These are phyloP conservation scores for Petrophora chlorosata DNA, from an alignment of 2,888 invertebrate genomes.

Conservation along the genomic window DNA sequence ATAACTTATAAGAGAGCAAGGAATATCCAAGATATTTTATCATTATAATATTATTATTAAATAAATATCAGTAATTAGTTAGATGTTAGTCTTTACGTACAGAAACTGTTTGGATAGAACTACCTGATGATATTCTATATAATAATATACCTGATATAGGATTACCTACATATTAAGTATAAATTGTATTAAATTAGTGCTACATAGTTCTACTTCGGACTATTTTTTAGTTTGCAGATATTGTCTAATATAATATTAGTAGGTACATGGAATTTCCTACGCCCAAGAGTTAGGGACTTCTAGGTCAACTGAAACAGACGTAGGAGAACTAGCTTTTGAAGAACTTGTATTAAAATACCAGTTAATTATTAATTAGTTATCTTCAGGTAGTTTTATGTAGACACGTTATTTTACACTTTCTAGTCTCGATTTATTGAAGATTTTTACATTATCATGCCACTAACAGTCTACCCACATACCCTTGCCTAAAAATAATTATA, in stretches of 20 bases:
- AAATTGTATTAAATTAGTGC: background rate
- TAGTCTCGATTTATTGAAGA: slow-evolving; percentile 76
- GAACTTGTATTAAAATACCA: too few species aligned
- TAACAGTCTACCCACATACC: slow-evolving; percentile 20
- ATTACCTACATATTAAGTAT: slow-evolving; percentile 14
- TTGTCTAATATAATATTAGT: too few species aligned
- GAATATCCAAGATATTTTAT: slow-evolving; percentile 82
- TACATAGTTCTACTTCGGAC: too few species aligned
- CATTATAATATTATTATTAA: slow-evolving; percentile 61
- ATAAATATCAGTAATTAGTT: slow-evolving; percentile 60
- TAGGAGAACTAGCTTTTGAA: too few species aligned
- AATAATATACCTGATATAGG: too few species aligned
- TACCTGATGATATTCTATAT: slow-evolving; percentile 45
- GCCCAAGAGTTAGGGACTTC: too few species aligned
- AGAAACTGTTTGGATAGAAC: slow-evolving; percentile 58
- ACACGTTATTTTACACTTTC: slow-evolving; percentile 70
- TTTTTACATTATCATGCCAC: slow-evolving; percentile 49
- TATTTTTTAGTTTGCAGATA: background rate
- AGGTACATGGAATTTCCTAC: too few species aligned
- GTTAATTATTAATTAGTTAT: too few species aligned
- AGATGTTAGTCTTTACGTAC: slow-evolving; percentile 63
- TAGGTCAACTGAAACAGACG: too few species aligned
- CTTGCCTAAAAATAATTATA: slow-evolving; percentile 24
- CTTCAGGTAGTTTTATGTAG: slow-evolving; percentile 62
- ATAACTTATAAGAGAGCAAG: slow-evolving; percentile 72